phyloP scores from a whole-genome alignment of 1,140 invertebrate genomes.

The Bicyclus anynana region DNA sequence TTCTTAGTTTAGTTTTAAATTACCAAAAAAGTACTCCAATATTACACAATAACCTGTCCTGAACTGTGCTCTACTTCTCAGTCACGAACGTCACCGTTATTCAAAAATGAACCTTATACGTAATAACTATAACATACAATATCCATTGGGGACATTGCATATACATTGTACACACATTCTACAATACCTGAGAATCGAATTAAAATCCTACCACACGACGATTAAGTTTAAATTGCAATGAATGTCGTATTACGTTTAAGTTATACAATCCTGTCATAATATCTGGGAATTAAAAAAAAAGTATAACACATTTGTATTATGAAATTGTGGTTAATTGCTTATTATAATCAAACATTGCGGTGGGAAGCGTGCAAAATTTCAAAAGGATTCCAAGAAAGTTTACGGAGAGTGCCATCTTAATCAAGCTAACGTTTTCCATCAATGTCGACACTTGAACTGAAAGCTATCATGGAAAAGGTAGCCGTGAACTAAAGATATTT shows the following conservation, averaged over 20 bases:
- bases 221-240: not conserved
- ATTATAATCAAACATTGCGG: slow-evolving; percentile 17
- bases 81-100: slow-evolving; percentile 4
- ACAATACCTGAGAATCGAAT: not conserved
- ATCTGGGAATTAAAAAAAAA: slow-evolving; percentile 24
- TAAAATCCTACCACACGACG: not conserved
- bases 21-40: slow-evolving; percentile 15
- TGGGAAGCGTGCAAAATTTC: not conserved
- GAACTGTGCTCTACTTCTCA: slow-evolving; percentile 18
- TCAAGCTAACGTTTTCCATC: not conserved
- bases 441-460: too few relatives aligned
- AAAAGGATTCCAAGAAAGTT: not conserved
- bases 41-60: slow-evolving; percentile 22
- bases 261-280: slow-evolving; percentile 30
- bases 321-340: slow-evolving; percentile 16
- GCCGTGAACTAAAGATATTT: too few relatives aligned
- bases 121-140: not conserved
- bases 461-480: too few relatives aligned
- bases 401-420: not conserved
- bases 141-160: not conserved
- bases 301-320: slow-evolving; percentile 7
- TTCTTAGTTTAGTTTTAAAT: slow-evolving; percentile 15
- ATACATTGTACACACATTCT: too few relatives aligned
- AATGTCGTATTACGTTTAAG: slow-evolving; percentile 1
- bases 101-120: slow-evolving; percentile 5